These are phyloP conservation scores for Haliclystus octoradiatus DNA, from an alignment of 30 jellyfish, hydroid and myxozoan genomes.

Conservation along the genomic window DNA sequence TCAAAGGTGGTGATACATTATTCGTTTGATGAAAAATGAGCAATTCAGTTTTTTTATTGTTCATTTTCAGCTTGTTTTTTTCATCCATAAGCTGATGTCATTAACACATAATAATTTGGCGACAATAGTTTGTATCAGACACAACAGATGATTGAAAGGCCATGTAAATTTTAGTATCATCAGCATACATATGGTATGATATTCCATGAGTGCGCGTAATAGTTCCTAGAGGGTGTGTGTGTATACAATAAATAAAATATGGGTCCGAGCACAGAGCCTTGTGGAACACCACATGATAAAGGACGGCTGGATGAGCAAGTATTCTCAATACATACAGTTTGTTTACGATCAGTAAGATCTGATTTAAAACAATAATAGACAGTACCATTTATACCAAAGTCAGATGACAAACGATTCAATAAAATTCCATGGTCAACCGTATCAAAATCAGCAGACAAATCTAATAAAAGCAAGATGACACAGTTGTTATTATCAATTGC, in stretches of 20 bases:
- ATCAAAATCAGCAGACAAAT: slow-evolving; percentile 40
- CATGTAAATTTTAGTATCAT: slow-evolving; percentile 35
- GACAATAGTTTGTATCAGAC: no score
- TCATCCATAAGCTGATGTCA: no score
- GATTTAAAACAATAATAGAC: slow-evolving; percentile 40
- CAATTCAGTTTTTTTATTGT: slow-evolving; percentile 37
- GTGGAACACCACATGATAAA: slow-evolving; percentile 28
- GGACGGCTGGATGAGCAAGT: no score
- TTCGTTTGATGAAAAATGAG: slow-evolving; percentile 3
- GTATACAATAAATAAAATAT: slow-evolving; percentile 20
- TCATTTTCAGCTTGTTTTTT: slow-evolving; percentile 26
- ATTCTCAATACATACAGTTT: no score
- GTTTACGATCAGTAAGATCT: slow-evolving; percentile 23
- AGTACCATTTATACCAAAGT: no score
- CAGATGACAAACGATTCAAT: no score
- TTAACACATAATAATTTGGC: no score
- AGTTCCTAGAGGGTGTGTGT: slow-evolving; percentile 30
- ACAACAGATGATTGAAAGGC: neutral
- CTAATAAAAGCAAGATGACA: slow-evolving; percentile 26
- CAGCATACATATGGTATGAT: slow-evolving; percentile 20
- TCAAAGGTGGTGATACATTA: no score
- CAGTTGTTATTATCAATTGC: slow-evolving; percentile 29
- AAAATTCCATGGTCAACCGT: slow-evolving; percentile 27
- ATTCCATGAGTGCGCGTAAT: slow-evolving; percentile 9
- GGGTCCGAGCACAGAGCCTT: slow-evolving; percentile 35